Conservation (phyloP, 2,888 invertebrate genomes). For the Schizotus pectinicornis region DNA sequence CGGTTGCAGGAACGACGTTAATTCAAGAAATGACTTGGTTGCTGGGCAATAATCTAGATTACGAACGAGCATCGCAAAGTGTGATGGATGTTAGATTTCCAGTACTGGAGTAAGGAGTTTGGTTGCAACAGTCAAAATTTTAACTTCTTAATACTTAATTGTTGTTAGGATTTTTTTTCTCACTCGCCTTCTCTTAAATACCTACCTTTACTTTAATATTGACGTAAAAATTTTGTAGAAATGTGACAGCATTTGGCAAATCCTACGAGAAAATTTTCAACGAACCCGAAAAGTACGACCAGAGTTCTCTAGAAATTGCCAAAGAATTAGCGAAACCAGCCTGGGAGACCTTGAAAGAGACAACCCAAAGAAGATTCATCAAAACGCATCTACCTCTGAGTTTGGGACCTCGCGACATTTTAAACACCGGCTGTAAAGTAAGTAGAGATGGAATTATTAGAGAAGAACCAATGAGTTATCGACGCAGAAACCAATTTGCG, state of each 20-base stretch:
- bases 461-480: too few species aligned
- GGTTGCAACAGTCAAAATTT: slow-evolving; percentile 34
- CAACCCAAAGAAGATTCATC: slow-evolving; percentile 61
- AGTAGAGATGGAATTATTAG: too few species aligned
- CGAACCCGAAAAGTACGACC: slow-evolving; percentile 30
- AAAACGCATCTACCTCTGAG: slow-evolving; percentile 79
- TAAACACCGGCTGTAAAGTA: slow-evolving; percentile 62
- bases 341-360: slow-evolving; percentile 1
- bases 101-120: slow-evolving; percentile 72
- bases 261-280: slow-evolving; percentile 54
- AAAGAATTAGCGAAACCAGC: slow-evolving; percentile 64
- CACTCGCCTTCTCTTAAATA: too few species aligned
- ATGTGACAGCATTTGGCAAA: background rate
- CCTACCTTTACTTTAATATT: background rate
- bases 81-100: slow-evolving; percentile 72
- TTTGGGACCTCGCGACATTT: slow-evolving; percentile 67
- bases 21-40: slow-evolving; percentile 81
- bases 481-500: too few species aligned
- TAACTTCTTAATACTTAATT: too few species aligned
- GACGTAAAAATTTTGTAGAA: background rate
- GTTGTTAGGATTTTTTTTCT: too few species aligned
- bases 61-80: slow-evolving; percentile 62
- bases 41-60: slow-evolving; percentile 74
- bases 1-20: slow-evolving; percentile 75
- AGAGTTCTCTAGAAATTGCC: background rate